Percentiles rank a stretch among this genome's conserved stretches.
Evolutionary conservation across 2,888 invertebrate species (phyloP).

Genomic region (Ashinkailepas kermadecensis): DNA sequence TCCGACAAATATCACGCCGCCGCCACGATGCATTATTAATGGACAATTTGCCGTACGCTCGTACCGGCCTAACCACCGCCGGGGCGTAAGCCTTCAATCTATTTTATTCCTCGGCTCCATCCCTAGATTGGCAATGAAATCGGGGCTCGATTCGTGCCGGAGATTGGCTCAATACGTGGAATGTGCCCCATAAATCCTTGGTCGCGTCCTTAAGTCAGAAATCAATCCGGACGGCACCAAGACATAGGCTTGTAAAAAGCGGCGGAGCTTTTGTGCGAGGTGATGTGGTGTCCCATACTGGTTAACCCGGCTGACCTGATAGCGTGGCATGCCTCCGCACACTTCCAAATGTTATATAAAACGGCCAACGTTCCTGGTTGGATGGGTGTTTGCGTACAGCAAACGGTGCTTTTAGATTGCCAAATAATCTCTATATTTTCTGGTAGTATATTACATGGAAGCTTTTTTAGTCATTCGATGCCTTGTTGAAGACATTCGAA

Average conservation of each 20-base stretch:
- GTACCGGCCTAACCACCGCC: background rate
- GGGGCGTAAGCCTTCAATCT: background rate
- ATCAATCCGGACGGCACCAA: background rate
- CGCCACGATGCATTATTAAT: background rate
- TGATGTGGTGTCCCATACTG: too few species aligned
- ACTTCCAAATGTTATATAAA: too few species aligned
- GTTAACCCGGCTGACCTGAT: too few species aligned
- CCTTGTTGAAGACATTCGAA: too few species aligned
- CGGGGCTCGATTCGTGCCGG: background rate
- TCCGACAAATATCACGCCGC: background rate
- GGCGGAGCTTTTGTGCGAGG: background rate
- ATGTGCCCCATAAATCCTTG: slow-evolving; percentile 5
- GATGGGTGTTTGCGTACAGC: too few species aligned
- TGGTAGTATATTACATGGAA: too few species aligned
- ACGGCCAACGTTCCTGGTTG: too few species aligned
- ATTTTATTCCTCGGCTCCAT: slow-evolving; percentile 3
- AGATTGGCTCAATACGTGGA: slow-evolving; percentile 9
- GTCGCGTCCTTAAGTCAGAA: background rate
- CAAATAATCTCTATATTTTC: too few species aligned
- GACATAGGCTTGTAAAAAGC: background rate
- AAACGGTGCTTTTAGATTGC: too few species aligned
- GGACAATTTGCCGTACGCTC: background rate
- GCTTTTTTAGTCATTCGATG: too few species aligned
- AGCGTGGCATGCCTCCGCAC: too few species aligned
- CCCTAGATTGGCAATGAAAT: slow-evolving; percentile 17